Evolutionary conservation across 2,113 vertebrate genomes (phyloP), one percentile per base, ranked within the genome.

Genomic region (Grantiella picta): DNA sequence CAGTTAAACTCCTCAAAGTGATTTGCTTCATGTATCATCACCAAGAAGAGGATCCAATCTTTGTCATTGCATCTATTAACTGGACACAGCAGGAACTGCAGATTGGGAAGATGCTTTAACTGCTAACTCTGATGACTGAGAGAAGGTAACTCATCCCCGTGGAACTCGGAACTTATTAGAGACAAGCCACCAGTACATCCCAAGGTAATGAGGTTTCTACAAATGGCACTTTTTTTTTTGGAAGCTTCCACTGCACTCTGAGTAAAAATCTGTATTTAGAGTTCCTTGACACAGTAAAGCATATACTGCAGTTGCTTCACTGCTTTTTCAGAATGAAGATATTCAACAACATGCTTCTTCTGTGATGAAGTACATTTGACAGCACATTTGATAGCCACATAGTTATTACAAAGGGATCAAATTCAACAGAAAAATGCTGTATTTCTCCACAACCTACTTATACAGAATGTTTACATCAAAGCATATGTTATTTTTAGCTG

Each of bases 401-500:
- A 66, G 15, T 33, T 66, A 70, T 6, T 83, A 42, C 5, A 71
- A 81, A 19, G 9, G 7, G 17, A 75, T 65, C 31, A 15, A 68
- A 29, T 60, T 66, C 38, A 77, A 64, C 9, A 68, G 17, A 56
- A 89, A 80, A 86, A 63, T 8, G 15, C 24, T 66, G 44, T 28
- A 35, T 29, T 81, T 81, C 42, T 72, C 20, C n/a, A 75, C 11
- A 66, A 15, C 38, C 27, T 45, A 52, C 8, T 70, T 19, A 56
- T 3, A 69, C 17, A 33, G 44, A 64, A 77, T 24, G 7, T 61
- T 94, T 89, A 69, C 40, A 86, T 63, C 52, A 86, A 95, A 83
- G 57, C 9, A 5, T 10, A 35, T 15, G 63, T 90, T 71, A 75
- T 76, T 95, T 95, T 89, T 77, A 89, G 81, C n/a, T 88, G 7